Base-by-base conservation (phyloP, 2,113 vertebrate species). In the Microtus ochrogaster region DNA sequence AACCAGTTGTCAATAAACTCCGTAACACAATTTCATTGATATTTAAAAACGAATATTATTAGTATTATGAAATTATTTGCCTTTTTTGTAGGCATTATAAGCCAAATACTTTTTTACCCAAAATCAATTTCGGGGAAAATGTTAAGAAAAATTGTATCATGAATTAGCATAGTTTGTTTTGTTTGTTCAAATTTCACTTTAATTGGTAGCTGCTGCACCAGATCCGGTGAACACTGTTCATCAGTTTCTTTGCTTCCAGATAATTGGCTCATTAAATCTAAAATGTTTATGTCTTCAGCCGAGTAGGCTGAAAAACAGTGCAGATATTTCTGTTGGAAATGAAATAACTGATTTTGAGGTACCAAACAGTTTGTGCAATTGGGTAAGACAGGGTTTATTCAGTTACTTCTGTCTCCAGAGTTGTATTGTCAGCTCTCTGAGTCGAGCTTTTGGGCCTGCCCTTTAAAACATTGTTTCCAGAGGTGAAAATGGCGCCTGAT, bases 281-380 rank as follows among this genome's bases (percentile, higher is more conserved):
- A 97, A 96, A 93, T 94, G 95, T 96, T 72, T 87, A 90, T 90
- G 83, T 81, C 39, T 3, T 0, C 19, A 65, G 1, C 44, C 79
- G 92, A 44, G 92, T 90, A 68, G 84, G 98, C 94, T 13, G 89
- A 70, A 39, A 97, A 82, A 78, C 92, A 82, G 94, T 93, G 85
- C 84, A 95, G 76, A 83, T 90, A 93, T 96, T 95, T 97, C 95
- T 96, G 55, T 97, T 72, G 92, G 55, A 93, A 94, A 94, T 90
- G 72, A 96, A 94, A 87, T 96, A 97, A 97, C 91, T 95, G 11
- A 8, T 89, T 5, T 98, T 98, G 98, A 98, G 98, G 98, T 98
- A 98, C 98, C 98, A 98, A 98, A 96, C 98, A 98, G 98, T 98
- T 98, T 98, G 98, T 98, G 98, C 98, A 98, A 88, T 98, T 98